Evolutionary conservation across 2,113 vertebrate species (phyloP).

Genomic region (Lophura nycthemera): DNA sequence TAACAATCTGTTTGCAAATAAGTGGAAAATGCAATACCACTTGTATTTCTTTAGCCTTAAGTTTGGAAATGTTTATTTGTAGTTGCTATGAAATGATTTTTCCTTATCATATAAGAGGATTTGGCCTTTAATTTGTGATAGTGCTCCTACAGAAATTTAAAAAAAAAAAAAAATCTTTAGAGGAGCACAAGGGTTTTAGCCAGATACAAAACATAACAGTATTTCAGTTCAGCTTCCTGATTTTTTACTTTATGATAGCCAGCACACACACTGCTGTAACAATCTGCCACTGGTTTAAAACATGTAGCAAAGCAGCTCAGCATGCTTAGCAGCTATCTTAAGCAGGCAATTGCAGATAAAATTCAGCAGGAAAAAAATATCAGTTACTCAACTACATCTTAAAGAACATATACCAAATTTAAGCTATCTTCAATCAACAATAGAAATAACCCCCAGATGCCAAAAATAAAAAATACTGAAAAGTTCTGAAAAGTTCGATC

Average conservation of each 20-base stretch:
- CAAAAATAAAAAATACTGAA: background rate
- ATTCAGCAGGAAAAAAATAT: background rate
- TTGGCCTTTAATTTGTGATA: background rate
- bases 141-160: background rate
- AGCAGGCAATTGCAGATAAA: background rate
- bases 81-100: background rate
- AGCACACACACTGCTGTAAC: background rate
- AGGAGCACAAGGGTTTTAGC: background rate
- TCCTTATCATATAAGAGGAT: background rate
- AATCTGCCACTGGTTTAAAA: background rate
- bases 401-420: background rate
- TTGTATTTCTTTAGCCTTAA: background rate
- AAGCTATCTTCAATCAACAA: background rate
- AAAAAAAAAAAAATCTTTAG: background rate
- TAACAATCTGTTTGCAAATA: background rate
- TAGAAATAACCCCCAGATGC: background rate
- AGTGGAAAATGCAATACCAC: background rate
- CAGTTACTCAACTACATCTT: background rate
- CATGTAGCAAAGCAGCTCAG: background rate
- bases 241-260: background rate
- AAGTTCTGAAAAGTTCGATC: background rate
- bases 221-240: background rate
- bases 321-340: background rate
- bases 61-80: background rate
- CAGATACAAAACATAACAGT: background rate